phyloP scores from a whole-genome alignment of 2,888 invertebrate genomes.

The Agrochola circellaris region DNA sequence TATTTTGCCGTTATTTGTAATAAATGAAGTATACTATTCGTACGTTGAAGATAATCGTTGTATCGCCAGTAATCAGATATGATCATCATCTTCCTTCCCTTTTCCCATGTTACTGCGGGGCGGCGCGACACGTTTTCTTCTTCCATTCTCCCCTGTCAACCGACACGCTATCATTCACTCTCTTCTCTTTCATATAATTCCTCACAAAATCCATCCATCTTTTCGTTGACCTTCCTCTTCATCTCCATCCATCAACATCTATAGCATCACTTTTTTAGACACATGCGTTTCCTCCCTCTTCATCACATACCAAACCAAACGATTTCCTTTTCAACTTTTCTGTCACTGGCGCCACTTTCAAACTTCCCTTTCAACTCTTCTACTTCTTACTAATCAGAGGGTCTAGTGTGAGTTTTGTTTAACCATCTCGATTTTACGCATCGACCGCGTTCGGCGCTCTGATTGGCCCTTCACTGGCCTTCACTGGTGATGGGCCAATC shows the following conservation, averaged over 20 bases:
- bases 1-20: no score
- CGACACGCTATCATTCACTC: no score
- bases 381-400: not conserved
- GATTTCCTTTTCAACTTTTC: not conserved
- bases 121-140: no score
- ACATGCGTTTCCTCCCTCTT: not conserved
- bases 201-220: not conserved
- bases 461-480: no score
- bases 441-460: no score
- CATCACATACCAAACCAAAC: no score
- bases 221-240: not conserved
- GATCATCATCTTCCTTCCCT: not conserved
- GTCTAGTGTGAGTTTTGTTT: no score
- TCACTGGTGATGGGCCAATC: no score
- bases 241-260: not conserved
- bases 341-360: not conserved
- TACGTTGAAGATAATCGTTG: not conserved
- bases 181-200: not conserved
- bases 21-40: not conserved
- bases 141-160: no score
- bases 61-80: not conserved
- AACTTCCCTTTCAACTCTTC: not conserved
- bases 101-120: no score
- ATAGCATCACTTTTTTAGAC: not conserved
- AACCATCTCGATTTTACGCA: no score